Evolutionary conservation across 2,113 vertebrate species (phyloP).

Genomic region (Ciconia boyciana): DNA sequence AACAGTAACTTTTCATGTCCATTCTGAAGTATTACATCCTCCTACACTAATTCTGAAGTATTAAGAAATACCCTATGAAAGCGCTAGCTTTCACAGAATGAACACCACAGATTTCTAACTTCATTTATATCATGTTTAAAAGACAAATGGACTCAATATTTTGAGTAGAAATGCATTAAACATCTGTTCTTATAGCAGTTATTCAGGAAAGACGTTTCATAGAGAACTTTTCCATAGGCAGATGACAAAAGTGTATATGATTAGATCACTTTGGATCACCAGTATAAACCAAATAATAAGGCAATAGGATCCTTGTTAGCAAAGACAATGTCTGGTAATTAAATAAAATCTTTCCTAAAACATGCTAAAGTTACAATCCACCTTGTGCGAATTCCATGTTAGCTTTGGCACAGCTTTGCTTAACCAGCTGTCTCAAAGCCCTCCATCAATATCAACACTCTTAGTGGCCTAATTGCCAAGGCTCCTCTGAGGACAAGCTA

Average conservation of each 20-base stretch:
- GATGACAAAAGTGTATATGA: slow-evolving; percentile 30
- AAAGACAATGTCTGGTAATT: neutral
- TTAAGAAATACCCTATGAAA: neutral
- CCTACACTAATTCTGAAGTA: neutral
- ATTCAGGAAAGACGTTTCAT: neutral
- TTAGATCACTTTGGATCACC: neutral
- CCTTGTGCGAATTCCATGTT: neutral
- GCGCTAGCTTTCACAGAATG: neutral
- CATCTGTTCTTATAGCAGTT: neutral
- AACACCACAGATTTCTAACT: neutral
- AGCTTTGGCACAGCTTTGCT: neutral
- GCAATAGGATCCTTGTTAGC: neutral
- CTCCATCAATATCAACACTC: neutral
- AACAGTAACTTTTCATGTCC: neutral
- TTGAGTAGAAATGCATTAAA: neutral
- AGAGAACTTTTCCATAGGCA: neutral
- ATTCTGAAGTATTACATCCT: neutral
- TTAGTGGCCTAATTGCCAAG: neutral
- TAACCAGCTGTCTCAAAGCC: neutral
- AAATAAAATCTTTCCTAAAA: neutral
- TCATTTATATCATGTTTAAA: neutral
- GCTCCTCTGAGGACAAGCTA: neutral
- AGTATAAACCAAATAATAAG: neutral
- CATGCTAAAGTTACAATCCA: neutral
- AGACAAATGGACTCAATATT: neutral